Conservation (phyloP, 2,113 vertebrate species). For the Ceratotherium simum region DNA sequence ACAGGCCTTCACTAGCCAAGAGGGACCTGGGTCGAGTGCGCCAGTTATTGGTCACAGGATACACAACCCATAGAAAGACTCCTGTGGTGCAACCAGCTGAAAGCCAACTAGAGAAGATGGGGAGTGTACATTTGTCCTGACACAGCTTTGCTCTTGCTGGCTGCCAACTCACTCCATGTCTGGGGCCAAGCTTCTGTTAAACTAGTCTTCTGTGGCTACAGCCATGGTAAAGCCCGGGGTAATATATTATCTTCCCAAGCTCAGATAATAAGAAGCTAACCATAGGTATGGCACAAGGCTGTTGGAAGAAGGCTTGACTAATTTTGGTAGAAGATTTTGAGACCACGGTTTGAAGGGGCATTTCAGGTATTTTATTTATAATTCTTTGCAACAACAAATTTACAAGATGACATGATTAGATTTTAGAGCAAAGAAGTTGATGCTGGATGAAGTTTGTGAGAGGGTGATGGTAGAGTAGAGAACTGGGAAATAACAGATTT, state of each 20-base stretch:
- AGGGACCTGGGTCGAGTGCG: constrained; percentile 78
- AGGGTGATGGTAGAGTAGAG: background rate
- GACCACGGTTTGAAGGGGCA: background rate
- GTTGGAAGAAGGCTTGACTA: background rate
- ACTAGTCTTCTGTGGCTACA: constrained; percentile 64
- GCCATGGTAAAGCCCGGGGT: background rate
- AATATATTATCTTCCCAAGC: constrained; percentile 15
- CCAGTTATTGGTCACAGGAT: constrained; percentile 79
- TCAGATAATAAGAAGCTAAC: background rate
- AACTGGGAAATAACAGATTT: background rate
- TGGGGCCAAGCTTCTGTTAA: constrained; percentile 79
- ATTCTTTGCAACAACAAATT: background rate
- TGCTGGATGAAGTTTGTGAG: background rate
- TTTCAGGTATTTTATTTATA: background rate
- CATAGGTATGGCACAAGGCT: background rate
- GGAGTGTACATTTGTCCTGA: constrained; percentile 75
- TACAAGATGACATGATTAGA: background rate
- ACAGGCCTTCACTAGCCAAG: constrained; percentile 82
- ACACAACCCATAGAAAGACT: constrained; percentile 66
- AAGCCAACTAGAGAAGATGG: constrained; percentile 77
- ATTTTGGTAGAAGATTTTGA: background rate
- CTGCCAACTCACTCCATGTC: constrained; percentile 71
- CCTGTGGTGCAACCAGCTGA: constrained; percentile 80
- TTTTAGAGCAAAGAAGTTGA: constrained; percentile 31
- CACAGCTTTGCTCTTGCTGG: constrained; percentile 75